Base-by-base conservation (phyloP, 1,140 invertebrate species). In the Tetraneura akinire region DNA sequence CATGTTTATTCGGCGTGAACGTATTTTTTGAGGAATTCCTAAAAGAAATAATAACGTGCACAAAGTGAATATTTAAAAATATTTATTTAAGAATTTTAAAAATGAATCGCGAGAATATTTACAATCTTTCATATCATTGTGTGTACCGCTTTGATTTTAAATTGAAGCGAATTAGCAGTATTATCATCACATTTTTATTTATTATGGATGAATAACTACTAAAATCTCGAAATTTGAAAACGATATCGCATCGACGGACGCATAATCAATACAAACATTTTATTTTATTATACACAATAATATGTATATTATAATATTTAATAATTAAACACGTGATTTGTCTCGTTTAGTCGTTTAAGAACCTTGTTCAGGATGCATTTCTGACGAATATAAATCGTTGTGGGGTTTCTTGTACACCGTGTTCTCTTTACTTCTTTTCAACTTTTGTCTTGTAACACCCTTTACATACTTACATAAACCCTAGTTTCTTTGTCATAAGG, bases 1-100 rank as follows among this genome's bases (percentile, higher is more conserved):
- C 42, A 70, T 70, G 66, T 23, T 70, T 70, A 70, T 32, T 11
- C 14, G 45, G 66, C 66, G 45, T 70, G 66, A 70, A 70, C 23
- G 49, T 49, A n/a, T 70, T 70, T 70, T 70, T 49, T 16, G 9
- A 70, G 49, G 45, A 70, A 49, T 70, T 70, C 45, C 13, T 49
- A 16, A 70, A n/a, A 70, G 47, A 42, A n/a, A 66, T 21, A 42
- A 13, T 11, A 9, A 16, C 29, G 26, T 62, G 0, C 26, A 32
- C 18, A 60, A 4, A 37, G 3, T 37, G 32, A 37, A 37, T 37
- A 37, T 37, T 37, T 37, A 37, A 37, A 37, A 37, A 37, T 37
- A 37, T 4, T 37, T 8, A 37, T 37, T 37, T 37, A 37, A 37
- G n/a, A 37, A 3, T 37, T 37, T 37, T 37, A 37, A 8, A 37